Base-by-base conservation (phyloP, 2,113 vertebrate genomes). In the Semnornis frantzii region DNA sequence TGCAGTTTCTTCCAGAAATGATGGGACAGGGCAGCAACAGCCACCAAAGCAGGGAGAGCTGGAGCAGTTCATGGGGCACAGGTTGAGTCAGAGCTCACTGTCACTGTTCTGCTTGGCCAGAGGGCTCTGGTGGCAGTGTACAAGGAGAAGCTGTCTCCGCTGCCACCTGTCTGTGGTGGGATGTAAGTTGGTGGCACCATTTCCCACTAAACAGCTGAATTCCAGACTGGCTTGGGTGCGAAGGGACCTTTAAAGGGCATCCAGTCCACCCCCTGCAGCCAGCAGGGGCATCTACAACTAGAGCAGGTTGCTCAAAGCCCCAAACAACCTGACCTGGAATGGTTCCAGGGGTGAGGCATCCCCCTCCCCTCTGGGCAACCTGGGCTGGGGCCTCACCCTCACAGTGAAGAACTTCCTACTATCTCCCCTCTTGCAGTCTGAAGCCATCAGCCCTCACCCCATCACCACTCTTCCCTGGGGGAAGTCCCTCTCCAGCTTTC, bases 51-150 rank as follows among this genome's bases (percentile, higher is more conserved):
- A 5, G 2, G 24, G 20, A 50, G 48, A 50, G 48, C 48, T 50
- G 48, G 48, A 42, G 72, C 63, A 34, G 34, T 1, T 2, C 9
- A 2, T 4, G 1, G 31, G 37, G 28, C 52, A 33, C 8, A 6
- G 46, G 5, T 6, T 1, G 4, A 8, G 28, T 12, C 18, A 2
- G 16, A 8, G 42, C 21, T 68, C 31, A 9, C 3, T 3, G 62
- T 12, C 42, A 10, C 21, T 50, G 48, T 30, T 66, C n/a, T 44
- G 64, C 18, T 15, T 23, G 8, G 8, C 50, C 15, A 0, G 4
- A 37, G 70, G 23, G 11, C 64, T 63, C 28, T 44, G 44, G 8
- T 68, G 2, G 33, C 20, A 8, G 2, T 9, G 6, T 8, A 18
- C 14, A 7, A 15, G 42, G 46, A 34, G 71, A 69, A 64, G 5